These are phyloP conservation scores for Lepidothrix coronata DNA, from an alignment of 2,113 vertebrate species.

Conservation along the genomic window DNA sequence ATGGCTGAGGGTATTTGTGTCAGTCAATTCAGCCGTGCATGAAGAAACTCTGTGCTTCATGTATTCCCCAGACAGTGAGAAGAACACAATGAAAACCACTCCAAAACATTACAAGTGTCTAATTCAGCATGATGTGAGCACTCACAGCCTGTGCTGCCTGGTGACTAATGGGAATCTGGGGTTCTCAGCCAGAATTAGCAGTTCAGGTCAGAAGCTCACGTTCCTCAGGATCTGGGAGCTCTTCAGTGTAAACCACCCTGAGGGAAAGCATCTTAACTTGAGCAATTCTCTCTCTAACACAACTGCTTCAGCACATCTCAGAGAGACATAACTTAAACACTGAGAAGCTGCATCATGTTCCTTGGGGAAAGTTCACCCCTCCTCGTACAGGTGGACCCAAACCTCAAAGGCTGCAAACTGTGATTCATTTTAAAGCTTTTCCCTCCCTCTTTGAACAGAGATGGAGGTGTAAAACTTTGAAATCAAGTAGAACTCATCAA, in stretches of 20 bases:
- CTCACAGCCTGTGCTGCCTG: background rate
- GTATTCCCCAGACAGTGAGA: background rate
- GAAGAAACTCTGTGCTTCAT: background rate
- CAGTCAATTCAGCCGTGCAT: background rate
- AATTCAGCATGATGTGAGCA: background rate
- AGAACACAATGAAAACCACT: background rate
- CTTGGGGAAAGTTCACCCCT: background rate
- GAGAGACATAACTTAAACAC: background rate
- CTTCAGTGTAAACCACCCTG: background rate
- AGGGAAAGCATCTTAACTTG: background rate
- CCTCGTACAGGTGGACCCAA: background rate
- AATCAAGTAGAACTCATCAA: background rate
- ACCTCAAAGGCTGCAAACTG: background rate
- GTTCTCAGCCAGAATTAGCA: background rate
- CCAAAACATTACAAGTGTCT: background rate
- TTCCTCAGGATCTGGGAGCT: background rate
- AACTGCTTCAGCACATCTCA: background rate
- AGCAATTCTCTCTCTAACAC: background rate
- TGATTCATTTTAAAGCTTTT: background rate
- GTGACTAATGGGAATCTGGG: background rate
- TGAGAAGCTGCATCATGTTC: background rate
- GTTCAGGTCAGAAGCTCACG: background rate
- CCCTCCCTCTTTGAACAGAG: conserved; percentile 10
- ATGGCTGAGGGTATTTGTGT: background rate
- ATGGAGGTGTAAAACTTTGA: conserved; percentile 18